Base-by-base conservation (phyloP, 23 tunicate genomes). In the Ascidia mentula region DNA sequence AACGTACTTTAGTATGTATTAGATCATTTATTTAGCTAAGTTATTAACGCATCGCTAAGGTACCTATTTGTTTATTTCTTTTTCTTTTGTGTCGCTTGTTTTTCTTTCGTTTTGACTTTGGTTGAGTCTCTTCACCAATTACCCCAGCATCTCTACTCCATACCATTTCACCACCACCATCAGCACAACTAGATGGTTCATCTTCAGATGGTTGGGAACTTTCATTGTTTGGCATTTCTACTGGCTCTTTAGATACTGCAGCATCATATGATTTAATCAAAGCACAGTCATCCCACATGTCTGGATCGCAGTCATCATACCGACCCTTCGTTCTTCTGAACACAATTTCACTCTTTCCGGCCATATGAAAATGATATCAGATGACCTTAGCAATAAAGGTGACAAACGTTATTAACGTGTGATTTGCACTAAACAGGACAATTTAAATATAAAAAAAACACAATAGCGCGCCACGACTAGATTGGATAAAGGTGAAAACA, bases 271-370 rank as follows among this genome's bases (percentile, higher is more conserved):
- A 90, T 30, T 82, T 72, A 22, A 79, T 46, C 12, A 91, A 31
- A 26, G 90, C 90, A 37, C 60, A 3, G 73, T 91, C 97, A 39
- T 77, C 73, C 97, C 97, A 91, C 45, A 30, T 60, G 20, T 69
- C 90, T 13, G 86, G 88, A 42, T 77, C 87, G 73, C 72, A 61
- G 17, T 84, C 87, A 36, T 91, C 97, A 83, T 60, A 88, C 36
- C 85, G 85, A 24, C 35, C 53, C 60, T 89, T 89, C 2, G 85
- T 81, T 38, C 84, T 74, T 9, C 82, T 76, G 74, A 85, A 89
- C 33, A 83, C 46, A 0, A 84, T 74, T 40, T 74, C 79, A 12
- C 37, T 34, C 39, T 80, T 87, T 12, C 61, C 78, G 24, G 65
- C n/a, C n/a, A n/a, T n/a, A n/a, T n/a, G n/a, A n/a, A n/a, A n/a